phyloP scores from a whole-genome alignment of 2,888 invertebrate genomes.

The Clostera curtula region DNA sequence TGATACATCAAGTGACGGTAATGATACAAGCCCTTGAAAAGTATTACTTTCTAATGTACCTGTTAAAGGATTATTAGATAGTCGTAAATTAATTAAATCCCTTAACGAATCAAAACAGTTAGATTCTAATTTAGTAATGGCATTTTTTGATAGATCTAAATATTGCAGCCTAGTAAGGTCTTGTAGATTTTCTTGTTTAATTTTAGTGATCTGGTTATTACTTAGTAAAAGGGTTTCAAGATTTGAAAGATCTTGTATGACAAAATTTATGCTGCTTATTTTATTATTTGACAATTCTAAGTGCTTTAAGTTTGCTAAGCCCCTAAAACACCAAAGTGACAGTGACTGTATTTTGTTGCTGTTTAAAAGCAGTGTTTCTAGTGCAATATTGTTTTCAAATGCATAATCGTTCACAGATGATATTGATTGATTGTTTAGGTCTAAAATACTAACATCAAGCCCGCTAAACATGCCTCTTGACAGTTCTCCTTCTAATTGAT shows the following conservation, averaged over 20 bases:
- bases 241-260: slow-evolving; percentile 32
- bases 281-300: slow-evolving; percentile 47
- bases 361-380: slow-evolving; percentile 33
- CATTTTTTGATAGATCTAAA: slow-evolving; percentile 48
- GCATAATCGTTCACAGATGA: slow-evolving; percentile 38
- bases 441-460: slow-evolving; percentile 28
- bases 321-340: slow-evolving; percentile 32
- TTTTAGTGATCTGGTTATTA: slow-evolving; percentile 35
- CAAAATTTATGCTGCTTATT: slow-evolving; percentile 36
- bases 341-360: slow-evolving; percentile 37
- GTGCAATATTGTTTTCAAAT: slow-evolving; percentile 32
- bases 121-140: slow-evolving; percentile 33
- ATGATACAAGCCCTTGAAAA: slow-evolving; percentile 37
- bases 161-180: slow-evolving; percentile 29
- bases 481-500: slow-evolving; percentile 36
- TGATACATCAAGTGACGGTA: slow-evolving; percentile 47
- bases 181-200: slow-evolving; percentile 31
- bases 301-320: slow-evolving; percentile 22
- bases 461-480: slow-evolving; percentile 44
- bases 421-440: slow-evolving; percentile 38
- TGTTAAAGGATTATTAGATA: slow-evolving; percentile 41
- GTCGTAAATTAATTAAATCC: slow-evolving; percentile 35
- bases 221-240: slow-evolving; percentile 31
- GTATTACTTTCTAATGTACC: slow-evolving; percentile 33
- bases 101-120: slow-evolving; percentile 34